These are phyloP conservation scores for Polydrusus cervinus DNA, from an alignment of 2,888 invertebrate genomes.

Conservation along the genomic window DNA sequence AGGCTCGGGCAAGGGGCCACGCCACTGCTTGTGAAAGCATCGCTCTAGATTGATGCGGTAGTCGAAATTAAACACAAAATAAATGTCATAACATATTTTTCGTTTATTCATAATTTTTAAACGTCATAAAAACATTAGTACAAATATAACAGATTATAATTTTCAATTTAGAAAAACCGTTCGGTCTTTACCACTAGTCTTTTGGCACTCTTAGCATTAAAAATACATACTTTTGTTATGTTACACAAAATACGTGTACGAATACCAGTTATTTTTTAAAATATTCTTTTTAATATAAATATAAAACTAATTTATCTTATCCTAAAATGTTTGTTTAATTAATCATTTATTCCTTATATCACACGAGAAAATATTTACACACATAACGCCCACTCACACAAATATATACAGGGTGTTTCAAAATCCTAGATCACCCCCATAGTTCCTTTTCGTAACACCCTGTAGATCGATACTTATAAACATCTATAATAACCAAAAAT, in stretches of 20 bases:
- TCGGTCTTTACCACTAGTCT: conserved; percentile 23
- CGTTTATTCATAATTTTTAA: conserved; percentile 23
- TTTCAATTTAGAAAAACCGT: conserved; percentile 12
- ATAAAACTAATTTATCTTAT: conserved; percentile 16
- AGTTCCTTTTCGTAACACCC: conserved; percentile 26
- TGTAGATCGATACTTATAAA: conserved; percentile 23
- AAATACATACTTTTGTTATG: conserved; percentile 24
- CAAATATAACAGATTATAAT: conserved; percentile 28
- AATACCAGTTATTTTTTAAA: conserved; percentile 31
- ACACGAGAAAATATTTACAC: conserved; percentile 32
- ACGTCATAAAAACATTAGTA: conserved; percentile 38
- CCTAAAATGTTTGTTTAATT: conserved; percentile 31
- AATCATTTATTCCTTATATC: conserved; percentile 20
- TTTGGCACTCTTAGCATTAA: conserved; percentile 39
- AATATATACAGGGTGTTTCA: conserved; percentile 27
- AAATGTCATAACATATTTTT: conserved; percentile 24
- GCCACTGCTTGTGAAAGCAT: too few species aligned
- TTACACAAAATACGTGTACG: conserved; percentile 25
- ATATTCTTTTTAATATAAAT: conserved; percentile 34
- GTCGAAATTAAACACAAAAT: not conserved
- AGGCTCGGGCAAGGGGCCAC: too few species aligned
- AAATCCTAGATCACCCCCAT: not conserved
- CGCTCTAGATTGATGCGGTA: not conserved
- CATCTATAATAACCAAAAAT: not conserved
- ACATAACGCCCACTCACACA: not conserved